A percentile compares a stretch with the other conserved stretches of the same genome.
Evolutionary conservation across 2,888 invertebrate genomes (phyloP).

Genomic region (Sympetrum striolatum): DNA sequence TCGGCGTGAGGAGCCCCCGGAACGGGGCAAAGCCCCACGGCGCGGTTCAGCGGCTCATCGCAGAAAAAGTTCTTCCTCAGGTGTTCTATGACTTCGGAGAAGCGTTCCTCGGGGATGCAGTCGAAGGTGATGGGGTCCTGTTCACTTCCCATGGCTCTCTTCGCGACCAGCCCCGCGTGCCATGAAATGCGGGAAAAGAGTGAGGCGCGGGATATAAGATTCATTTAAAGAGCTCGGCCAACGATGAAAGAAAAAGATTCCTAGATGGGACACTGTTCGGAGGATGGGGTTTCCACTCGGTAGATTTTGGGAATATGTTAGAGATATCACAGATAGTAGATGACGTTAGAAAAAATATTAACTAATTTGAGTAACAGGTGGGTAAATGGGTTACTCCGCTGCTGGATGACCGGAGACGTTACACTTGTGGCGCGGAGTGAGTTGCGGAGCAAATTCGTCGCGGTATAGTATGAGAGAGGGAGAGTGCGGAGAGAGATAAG

Average conservation of each 20-base stretch:
- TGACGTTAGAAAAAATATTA: not conserved
- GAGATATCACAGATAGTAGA: not conserved
- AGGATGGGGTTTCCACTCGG: not conserved
- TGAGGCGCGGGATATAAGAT: not conserved
- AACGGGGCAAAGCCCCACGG: slow-evolving; percentile 60
- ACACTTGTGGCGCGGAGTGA: not conserved
- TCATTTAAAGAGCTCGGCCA: not conserved
- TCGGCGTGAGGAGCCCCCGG: slow-evolving; percentile 74
- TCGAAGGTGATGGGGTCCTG: not conserved
- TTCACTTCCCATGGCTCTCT: not conserved
- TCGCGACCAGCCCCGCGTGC: not conserved
- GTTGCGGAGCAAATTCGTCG: not conserved
- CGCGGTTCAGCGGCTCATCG: slow-evolving; percentile 81
- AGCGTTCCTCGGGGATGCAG: slow-evolving; percentile 62
- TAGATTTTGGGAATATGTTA: not conserved
- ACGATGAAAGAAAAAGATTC: not conserved
- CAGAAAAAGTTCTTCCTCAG: slow-evolving; percentile 78
- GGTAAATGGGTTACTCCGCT: not conserved
- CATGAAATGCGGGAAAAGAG: not conserved
- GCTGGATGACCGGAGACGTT: not conserved
- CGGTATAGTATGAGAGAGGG: not conserved
- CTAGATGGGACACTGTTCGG: not conserved
- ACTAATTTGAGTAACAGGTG: not conserved
- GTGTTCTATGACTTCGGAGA: slow-evolving; percentile 72
- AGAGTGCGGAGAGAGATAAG: not conserved